phyloP scores from a whole-genome alignment of 2,113 vertebrate genomes.

The Oncorhynchus tshawytscha region DNA sequence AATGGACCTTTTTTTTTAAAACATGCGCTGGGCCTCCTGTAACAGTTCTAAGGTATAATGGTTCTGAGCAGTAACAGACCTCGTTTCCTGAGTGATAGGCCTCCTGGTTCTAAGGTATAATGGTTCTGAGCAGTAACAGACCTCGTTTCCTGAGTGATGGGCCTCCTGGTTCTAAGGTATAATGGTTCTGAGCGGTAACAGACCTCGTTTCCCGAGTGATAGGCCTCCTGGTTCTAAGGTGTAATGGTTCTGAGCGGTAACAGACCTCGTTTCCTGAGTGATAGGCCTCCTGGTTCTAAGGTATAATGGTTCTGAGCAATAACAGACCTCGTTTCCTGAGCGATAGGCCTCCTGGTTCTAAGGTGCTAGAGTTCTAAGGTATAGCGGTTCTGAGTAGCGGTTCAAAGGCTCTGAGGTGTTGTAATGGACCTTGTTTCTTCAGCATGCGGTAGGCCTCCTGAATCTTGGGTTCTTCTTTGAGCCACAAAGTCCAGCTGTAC shows the following conservation, averaged over 20 bases:
- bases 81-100: neutral
- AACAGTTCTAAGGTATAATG: neutral
- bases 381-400: neutral
- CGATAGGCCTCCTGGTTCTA: neutral
- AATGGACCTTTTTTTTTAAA: too few species aligned
- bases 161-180: slow-evolving; percentile 69
- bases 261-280: neutral
- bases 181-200: too few species aligned
- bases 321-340: neutral
- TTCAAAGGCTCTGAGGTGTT: neutral
- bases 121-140: slow-evolving; percentile 32
- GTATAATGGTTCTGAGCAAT: too few species aligned
- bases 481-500: slow-evolving; percentile 91
- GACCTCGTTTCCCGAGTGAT: too few species aligned
- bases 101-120: neutral
- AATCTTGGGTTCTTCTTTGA: slow-evolving; percentile 88
- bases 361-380: neutral
- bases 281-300: neutral
- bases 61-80: too few species aligned
- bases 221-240: too few species aligned
- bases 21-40: neutral
- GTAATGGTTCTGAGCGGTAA: too few species aligned
- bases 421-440: slow-evolving; percentile 87
- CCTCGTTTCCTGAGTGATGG: slow-evolving; percentile 92
- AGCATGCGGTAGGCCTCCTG: slow-evolving; percentile 89